Percentiles rank a stretch among this genome's conserved stretches.
phyloP scores from a whole-genome alignment of 2,888 invertebrate genomes.

The Scrobipalpa costella region DNA sequence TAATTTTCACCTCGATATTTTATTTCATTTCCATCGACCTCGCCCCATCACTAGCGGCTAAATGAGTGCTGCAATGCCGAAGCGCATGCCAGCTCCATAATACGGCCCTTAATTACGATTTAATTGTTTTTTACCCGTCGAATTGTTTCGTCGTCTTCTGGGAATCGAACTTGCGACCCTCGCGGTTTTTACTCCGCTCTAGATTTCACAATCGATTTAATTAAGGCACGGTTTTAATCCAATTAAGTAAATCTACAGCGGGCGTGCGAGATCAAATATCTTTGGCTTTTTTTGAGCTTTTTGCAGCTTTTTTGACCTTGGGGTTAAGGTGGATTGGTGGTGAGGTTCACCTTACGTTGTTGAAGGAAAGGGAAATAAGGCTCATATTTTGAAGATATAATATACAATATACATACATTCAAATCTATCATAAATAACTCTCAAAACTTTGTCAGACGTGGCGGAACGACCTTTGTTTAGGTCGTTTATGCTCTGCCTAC shows the following conservation, averaged over 20 bases:
- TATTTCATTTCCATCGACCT: constrained; percentile 20
- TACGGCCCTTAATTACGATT: constrained; percentile 76
- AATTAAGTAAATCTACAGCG: constrained; percentile 26
- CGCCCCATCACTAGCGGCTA: constrained; percentile 55
- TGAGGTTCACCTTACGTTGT: not conserved
- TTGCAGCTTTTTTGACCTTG: constrained; percentile 14
- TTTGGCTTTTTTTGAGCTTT: constrained; percentile 15
- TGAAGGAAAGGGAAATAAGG: too few relatives aligned
- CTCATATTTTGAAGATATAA: too few relatives aligned
- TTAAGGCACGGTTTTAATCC: constrained; percentile 38
- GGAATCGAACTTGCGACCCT: constrained; percentile 50
- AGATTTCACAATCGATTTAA: constrained; percentile 46
- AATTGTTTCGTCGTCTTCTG: constrained; percentile 64
- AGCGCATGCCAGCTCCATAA: constrained; percentile 69
- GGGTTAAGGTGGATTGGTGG: constrained; percentile 11
- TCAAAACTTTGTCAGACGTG: too few relatives aligned
- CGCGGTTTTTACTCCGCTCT: constrained; percentile 48
- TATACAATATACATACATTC: too few relatives aligned
- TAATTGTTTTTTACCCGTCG: constrained; percentile 75
- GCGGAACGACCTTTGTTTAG: too few relatives aligned
- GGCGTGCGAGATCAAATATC: constrained; percentile 24
- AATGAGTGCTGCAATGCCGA: constrained; percentile 59
- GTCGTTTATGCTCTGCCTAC: too few relatives aligned
- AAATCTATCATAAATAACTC: too few relatives aligned
- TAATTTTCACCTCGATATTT: too few relatives aligned